Evolutionary conservation across 2,888 invertebrate species (phyloP).

Genomic region (Coecobrya sp.): DNA sequence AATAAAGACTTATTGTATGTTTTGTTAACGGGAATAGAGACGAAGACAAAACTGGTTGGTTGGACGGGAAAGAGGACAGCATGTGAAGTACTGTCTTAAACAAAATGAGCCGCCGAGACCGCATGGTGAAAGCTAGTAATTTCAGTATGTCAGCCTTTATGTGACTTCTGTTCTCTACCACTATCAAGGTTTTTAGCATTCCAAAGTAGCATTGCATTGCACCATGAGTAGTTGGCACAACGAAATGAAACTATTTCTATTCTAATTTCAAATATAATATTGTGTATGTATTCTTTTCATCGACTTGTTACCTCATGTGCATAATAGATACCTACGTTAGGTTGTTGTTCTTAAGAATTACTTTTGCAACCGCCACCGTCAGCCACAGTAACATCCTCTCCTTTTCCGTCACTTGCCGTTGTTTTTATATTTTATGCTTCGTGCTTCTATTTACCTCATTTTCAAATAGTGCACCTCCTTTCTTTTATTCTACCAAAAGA

Average conservation of each 20-base stretch:
- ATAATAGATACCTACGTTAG: background rate
- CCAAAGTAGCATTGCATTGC: background rate
- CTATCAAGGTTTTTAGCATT: background rate
- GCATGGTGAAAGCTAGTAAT: constrained; percentile 71
- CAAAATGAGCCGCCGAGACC: constrained; percentile 65
- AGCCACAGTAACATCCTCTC: constrained; percentile 33
- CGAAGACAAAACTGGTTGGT: background rate
- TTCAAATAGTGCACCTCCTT: background rate
- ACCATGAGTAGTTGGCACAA: background rate
- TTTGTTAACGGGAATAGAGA: background rate
- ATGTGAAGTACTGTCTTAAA: background rate
- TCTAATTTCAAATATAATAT: constrained; percentile 27
- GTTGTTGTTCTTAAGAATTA: background rate
- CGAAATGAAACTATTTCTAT: constrained; percentile 33
- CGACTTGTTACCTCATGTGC: constrained; percentile 1
- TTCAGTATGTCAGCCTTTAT: constrained; percentile 68
- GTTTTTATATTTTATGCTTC: constrained; percentile 35
- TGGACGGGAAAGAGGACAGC: constrained; percentile 6
- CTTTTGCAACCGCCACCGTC: background rate
- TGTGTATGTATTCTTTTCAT: background rate
- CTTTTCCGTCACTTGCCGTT: background rate
- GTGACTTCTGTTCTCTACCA: constrained; percentile 44
- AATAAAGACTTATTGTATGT: background rate
- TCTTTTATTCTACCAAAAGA: constrained; percentile 15
- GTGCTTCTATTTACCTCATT: background rate